phyloP scores from a whole-genome alignment of 2,797 vertebrate species.

The Calcarius lapponicus region DNA sequence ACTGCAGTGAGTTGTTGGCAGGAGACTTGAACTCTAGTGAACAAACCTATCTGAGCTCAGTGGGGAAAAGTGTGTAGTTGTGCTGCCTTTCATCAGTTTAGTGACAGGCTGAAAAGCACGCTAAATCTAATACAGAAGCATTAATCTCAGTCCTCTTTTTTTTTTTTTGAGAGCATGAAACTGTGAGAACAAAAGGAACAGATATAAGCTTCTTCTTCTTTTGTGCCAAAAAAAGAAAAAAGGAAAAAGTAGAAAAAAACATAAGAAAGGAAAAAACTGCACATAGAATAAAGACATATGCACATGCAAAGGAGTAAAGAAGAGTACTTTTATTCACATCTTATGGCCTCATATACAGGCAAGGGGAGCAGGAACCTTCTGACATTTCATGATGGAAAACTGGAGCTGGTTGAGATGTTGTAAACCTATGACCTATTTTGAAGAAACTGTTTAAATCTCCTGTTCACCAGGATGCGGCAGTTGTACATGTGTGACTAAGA shows the following conservation, averaged over 20 bases:
- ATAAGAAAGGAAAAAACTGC: background rate
- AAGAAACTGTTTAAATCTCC: background rate
- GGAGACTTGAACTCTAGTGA: constrained; percentile 54
- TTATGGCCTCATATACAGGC: background rate
- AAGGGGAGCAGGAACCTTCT: background rate
- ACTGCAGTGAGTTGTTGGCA: constrained; percentile 34
- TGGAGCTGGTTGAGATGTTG: background rate
- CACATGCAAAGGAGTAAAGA: background rate
- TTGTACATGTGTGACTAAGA: background rate
- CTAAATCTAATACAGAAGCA: constrained; percentile 13
- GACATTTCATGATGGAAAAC: background rate
- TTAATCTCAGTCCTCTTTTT: background rate
- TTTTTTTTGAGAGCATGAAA: background rate
- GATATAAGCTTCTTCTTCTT: background rate
- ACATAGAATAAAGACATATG: background rate
- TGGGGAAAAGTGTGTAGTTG: background rate
- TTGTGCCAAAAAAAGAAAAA: background rate
- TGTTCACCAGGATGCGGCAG: background rate
- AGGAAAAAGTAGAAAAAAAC: background rate
- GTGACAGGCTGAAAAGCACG: constrained; percentile 30
- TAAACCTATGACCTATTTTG: background rate
- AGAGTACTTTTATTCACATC: background rate
- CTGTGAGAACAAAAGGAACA: background rate
- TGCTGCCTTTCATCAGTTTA: constrained; percentile 41
- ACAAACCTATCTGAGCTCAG: constrained; percentile 33